Base-by-base conservation (phyloP, 1,140 invertebrate species). In the Aphaenogaster rudis region DNA sequence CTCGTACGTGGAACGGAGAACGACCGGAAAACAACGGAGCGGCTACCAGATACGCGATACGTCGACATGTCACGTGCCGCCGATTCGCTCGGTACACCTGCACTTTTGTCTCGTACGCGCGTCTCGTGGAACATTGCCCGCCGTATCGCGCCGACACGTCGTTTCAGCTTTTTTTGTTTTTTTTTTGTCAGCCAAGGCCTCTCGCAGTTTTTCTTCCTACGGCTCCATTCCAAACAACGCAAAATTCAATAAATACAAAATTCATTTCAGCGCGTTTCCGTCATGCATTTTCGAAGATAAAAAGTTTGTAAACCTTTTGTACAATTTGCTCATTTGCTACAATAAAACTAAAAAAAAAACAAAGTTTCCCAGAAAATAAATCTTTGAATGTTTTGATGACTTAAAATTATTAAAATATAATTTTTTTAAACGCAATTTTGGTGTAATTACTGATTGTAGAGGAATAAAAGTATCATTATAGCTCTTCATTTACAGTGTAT, bases 11-110 rank as follows among this genome's bases (percentile, higher is more conserved):
- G 0, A 21, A 28, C 15, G 42, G 17, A 52, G 28, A 67, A 52
- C 33, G 33, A 39, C 11, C 61, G 48, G 64, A 80, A 69, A 71
- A 80, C 69, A 8, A 45, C 33, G 33, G 39, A 48, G 33, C 8
- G 5, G 17, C 8, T 15, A n/a, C 28, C 77, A 79, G 28, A 50
- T 81, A 71, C 52, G 69, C 33, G 21, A 28, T 28, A 28, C 45
- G 64, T 69, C 78, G 48, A 69, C 48, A 6, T 15, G 48, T 81
- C 78, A 81, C 78, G 78, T 81, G 78, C 78, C 13, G n/a, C 78
- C 33, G 45, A 81, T 81, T 45, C 64, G 78, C 78, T 81, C 66
- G 64, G 64, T 81, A 33, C 48, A 81, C 78, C 78, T 81, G 78
- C 45, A 81, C 78, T 71, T 54, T 52, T 42, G 64, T 67, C 42